phyloP scores from a whole-genome alignment of 2,113 vertebrate species.

The Polypterus senegalus region DNA sequence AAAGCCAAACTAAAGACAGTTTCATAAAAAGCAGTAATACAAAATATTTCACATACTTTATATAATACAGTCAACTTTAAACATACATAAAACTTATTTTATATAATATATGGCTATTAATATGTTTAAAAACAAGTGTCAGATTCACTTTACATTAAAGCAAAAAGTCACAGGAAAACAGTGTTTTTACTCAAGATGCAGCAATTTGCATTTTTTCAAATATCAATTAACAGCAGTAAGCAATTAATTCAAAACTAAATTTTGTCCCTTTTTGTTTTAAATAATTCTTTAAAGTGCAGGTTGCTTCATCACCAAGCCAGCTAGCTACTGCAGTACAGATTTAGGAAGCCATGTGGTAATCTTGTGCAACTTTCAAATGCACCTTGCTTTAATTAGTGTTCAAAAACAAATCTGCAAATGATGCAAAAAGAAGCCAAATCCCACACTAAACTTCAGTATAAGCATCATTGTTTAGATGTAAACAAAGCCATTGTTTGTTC shows the following conservation, averaged over 20 bases:
- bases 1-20: conserved; percentile 31
- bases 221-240: neutral
- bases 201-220: conserved; percentile 36
- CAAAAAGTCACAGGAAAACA: conserved; percentile 32
- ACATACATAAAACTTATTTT: conserved; percentile 43
- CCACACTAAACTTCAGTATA: too few species aligned
- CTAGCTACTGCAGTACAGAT: neutral
- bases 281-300: conserved; percentile 35
- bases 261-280: too few species aligned
- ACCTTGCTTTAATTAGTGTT: too few species aligned
- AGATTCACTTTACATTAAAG: conserved; percentile 17
- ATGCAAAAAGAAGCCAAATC: too few species aligned
- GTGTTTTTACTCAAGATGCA: conserved; percentile 40
- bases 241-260: too few species aligned
- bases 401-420: too few species aligned
- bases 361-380: too few species aligned
- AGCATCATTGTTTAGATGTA: too few species aligned
- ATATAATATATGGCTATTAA: conserved; percentile 46
- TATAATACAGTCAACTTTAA: conserved; percentile 42
- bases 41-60: conserved; percentile 44
- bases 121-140: conserved; percentile 53
- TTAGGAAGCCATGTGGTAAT: neutral
- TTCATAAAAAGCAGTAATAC: conserved; percentile 45
- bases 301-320: conserved; percentile 11
- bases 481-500: too few species aligned